These are phyloP conservation scores for Noturus placidus DNA, from an alignment of 2,113 vertebrate species.

Conservation along the genomic window DNA sequence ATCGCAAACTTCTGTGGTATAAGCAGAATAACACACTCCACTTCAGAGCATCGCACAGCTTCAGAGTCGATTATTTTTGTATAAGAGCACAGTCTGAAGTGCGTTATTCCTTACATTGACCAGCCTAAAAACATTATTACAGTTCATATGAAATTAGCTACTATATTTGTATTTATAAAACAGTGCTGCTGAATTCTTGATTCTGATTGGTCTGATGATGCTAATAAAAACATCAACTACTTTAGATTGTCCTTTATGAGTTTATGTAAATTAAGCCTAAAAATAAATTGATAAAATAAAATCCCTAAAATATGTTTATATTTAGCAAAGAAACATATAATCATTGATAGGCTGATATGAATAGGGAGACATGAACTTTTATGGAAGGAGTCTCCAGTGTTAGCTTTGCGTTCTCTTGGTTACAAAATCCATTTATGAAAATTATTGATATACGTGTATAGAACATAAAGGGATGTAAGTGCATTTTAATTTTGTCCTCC, in stretches of 20 bases:
- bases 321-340: neutral
- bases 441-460: too few species aligned
- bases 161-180: neutral
- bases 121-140: neutral
- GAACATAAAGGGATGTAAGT: slow-evolving; percentile 10
- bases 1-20: neutral
- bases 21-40: neutral
- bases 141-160: neutral
- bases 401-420: neutral
- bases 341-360: neutral
- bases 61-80: neutral
- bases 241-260: neutral
- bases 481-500: neutral
- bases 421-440: too few species aligned
- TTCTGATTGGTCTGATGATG: neutral
- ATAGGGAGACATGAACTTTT: neutral
- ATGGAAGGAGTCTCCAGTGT: neutral
- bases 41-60: neutral
- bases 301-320: neutral
- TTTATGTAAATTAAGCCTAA: neutral
- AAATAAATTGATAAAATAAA: neutral
- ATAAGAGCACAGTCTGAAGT: neutral
- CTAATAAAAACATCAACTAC: neutral
- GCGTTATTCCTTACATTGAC: neutral
- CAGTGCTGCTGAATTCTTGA: neutral